Evolutionary conservation across 2,888 invertebrate genomes (phyloP).

Genomic region (Orchesellides sinensis): DNA sequence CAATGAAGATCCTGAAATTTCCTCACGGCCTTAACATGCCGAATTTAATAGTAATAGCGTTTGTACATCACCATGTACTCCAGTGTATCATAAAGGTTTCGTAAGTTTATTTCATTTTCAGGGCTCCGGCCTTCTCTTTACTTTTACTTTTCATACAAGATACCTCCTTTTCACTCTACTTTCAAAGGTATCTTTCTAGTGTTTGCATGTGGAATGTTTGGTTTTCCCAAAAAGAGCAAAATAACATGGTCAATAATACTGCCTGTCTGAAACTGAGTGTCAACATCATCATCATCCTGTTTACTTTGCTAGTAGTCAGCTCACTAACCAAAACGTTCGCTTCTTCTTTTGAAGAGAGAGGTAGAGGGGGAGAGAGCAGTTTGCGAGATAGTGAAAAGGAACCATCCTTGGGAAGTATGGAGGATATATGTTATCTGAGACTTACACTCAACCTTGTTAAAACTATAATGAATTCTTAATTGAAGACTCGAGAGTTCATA

Average conservation of each 20-base stretch:
- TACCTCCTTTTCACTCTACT: constrained; percentile 3
- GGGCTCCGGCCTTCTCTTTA: too few relatives aligned
- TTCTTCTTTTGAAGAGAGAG: background rate
- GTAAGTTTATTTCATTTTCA: constrained; percentile 49
- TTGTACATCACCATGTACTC: constrained; percentile 41
- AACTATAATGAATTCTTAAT: constrained; percentile 54
- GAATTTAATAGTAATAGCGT: constrained; percentile 23
- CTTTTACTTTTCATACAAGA: background rate
- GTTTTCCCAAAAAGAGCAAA: constrained; percentile 39
- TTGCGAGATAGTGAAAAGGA: too few relatives aligned
- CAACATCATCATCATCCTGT: constrained; percentile 27
- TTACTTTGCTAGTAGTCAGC: constrained; percentile 29
- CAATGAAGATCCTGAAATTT: constrained; percentile 24
- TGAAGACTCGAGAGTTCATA: constrained; percentile 52
- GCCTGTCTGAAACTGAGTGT: constrained; percentile 27
- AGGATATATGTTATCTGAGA: too few relatives aligned
- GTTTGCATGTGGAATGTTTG: constrained; percentile 25
- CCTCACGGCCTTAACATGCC: constrained; percentile 24
- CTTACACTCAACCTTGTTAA: constrained; percentile 42
- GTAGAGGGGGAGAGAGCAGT: background rate
- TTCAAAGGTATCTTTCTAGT: constrained; percentile 7
- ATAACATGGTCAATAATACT: constrained; percentile 37
- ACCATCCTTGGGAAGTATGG: too few relatives aligned
- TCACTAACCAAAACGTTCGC: background rate
- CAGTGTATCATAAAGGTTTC: constrained; percentile 54